A percentile compares a stretch with the other conserved stretches of the same genome.
phyloP scores from a whole-genome alignment of 2,113 vertebrate species.

The Actinemys pallida region DNA sequence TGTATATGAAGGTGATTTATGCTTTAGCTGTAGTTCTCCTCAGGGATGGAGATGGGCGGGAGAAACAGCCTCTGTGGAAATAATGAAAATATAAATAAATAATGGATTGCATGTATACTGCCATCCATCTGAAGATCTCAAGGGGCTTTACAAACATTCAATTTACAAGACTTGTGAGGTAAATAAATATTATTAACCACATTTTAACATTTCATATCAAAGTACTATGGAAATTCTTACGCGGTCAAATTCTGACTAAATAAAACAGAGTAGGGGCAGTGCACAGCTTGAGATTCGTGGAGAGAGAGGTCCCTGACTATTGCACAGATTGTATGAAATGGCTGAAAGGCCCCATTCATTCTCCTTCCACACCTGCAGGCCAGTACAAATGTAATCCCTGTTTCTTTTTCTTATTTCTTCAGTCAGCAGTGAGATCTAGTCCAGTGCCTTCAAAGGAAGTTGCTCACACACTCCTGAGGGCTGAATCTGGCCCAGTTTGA shows the following conservation, averaged over 20 bases:
- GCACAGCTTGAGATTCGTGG: background rate
- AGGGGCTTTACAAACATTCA: background rate
- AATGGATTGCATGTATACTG: background rate
- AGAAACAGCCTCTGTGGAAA: background rate
- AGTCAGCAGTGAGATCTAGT: background rate
- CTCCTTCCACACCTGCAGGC: background rate
- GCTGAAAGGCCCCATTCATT: background rate
- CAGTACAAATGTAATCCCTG: background rate
- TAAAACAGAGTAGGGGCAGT: background rate
- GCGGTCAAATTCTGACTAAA: background rate
- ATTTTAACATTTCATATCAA: background rate
- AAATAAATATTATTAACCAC: background rate
- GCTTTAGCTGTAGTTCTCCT: background rate
- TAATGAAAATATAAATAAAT: background rate
- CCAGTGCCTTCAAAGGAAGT: background rate
- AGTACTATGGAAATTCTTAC: background rate
- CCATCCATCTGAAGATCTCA: background rate
- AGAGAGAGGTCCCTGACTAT: background rate
- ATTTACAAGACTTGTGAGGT: fast-evolving
- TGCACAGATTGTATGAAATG: background rate
- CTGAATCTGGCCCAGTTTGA: background rate
- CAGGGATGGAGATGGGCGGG: background rate
- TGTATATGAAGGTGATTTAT: background rate
- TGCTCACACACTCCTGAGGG: fast-evolving
- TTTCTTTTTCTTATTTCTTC: background rate